Percentiles rank a stretch among this genome's conserved stretches.
phyloP scores from a whole-genome alignment of 2,888 invertebrate genomes.

The Papilio demoleus region DNA sequence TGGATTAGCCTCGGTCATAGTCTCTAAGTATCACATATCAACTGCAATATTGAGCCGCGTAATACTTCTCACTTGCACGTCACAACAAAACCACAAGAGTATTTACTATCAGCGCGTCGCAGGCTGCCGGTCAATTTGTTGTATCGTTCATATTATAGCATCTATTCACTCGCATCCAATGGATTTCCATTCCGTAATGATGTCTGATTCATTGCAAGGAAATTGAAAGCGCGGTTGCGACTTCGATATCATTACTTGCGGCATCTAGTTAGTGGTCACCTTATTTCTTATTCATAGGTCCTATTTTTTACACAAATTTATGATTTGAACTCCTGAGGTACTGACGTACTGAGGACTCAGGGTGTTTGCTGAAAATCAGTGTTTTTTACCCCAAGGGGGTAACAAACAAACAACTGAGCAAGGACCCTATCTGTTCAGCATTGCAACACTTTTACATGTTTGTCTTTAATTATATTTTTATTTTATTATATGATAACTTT shows the following conservation, averaged over 20 bases:
- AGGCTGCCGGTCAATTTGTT: constrained; percentile 48
- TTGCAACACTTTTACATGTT: too few relatives aligned
- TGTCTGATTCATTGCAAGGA: constrained; percentile 24
- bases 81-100: constrained; percentile 20
- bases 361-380: too few relatives aligned
- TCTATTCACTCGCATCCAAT: constrained; percentile 28
- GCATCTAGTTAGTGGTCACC: background rate
- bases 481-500: too few relatives aligned
- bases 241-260: constrained; percentile 8
- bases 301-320: background rate
- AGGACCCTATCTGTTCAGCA: too few relatives aligned
- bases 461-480: too few relatives aligned
- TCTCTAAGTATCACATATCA: too few relatives aligned
- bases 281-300: background rate
- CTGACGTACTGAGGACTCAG: too few relatives aligned
- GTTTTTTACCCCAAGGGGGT: too few relatives aligned
- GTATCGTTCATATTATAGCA: constrained; percentile 37
- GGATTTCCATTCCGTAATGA: constrained; percentile 35
- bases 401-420: too few relatives aligned
- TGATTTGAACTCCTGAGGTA: background rate
- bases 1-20: too few relatives aligned
- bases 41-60: background rate
- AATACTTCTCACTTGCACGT: constrained; percentile 28
- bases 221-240: constrained; percentile 17
- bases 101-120: constrained; percentile 46